Evolutionary conservation across 2,888 invertebrate genomes (phyloP).

Genomic region (Ecliptopera silaceata): DNA sequence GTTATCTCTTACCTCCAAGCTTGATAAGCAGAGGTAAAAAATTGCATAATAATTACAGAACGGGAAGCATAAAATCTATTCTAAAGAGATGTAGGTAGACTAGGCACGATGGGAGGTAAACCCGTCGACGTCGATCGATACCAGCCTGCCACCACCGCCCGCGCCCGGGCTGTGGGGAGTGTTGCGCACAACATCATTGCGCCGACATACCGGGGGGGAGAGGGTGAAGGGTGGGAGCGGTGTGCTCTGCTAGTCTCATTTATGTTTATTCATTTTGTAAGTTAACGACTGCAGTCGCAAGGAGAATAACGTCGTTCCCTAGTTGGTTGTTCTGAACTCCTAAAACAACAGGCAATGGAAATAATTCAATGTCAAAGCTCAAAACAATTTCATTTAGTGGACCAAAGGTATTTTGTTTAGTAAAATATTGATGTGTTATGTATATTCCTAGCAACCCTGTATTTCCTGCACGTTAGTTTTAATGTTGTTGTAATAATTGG

Average conservation of each 20-base stretch:
- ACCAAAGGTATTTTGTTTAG: slow-evolving; percentile 37
- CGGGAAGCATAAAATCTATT: slow-evolving; percentile 2
- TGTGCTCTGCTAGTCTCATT: slow-evolving; percentile 33
- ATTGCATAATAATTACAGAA: slow-evolving; percentile 1
- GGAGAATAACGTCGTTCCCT: slow-evolving; percentile 21
- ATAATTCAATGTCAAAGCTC: slow-evolving; percentile 35
- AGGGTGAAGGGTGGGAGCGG: slow-evolving; percentile 25
- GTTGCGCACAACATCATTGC: slow-evolving; percentile 63
- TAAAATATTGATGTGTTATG: slow-evolving; percentile 19
- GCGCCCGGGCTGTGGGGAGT: slow-evolving; percentile 45
- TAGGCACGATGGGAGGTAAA: slow-evolving; percentile 33
- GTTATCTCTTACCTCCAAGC: too few relatives aligned
- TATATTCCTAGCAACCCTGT: slow-evolving; percentile 9
- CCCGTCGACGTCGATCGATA: slow-evolving; percentile 63
- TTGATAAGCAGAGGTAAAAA: background rate
- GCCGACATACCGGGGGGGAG: slow-evolving; percentile 51
- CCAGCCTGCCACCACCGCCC: slow-evolving; percentile 43
- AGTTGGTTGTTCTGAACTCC: slow-evolving; percentile 3
- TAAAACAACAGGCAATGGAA: slow-evolving; percentile 26
- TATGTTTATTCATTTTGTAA: slow-evolving; percentile 42
- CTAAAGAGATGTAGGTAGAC: slow-evolving; percentile 30
- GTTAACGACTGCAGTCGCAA: slow-evolving; percentile 34
- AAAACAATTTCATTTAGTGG: slow-evolving; percentile 35
- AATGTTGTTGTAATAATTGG: background rate
- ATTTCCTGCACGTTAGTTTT: slow-evolving; percentile 10